Base-by-base conservation (phyloP, 2,113 vertebrate genomes). In the Lethenteron camtschaticum region DNA sequence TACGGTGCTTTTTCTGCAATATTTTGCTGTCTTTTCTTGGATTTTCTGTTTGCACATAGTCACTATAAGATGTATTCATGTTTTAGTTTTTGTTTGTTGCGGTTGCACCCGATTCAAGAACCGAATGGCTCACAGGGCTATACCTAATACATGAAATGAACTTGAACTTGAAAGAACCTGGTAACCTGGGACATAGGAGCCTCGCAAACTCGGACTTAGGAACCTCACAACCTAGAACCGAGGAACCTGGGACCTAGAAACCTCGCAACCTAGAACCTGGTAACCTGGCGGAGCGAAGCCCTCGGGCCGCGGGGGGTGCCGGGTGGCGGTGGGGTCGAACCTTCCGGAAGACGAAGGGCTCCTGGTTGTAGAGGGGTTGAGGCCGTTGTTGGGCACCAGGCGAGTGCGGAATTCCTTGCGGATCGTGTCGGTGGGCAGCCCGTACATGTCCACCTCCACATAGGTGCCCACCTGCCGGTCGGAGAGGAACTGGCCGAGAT, bases 371-470 rank as follows among this genome's bases (percentile, higher is more conserved):
- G 13, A 95, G 82, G 0, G 90, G 72, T 99, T 99, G 69, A 96
- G 82, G 57, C 90, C 89, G 1, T 96, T 96, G 76, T 87, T 84
- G 77, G 88, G 89, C 55, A 89, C 95, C 1, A 91, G 94, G 79
- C 89, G 95, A 58, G 94, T 96, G 78, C 88, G 91, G 72, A 95
- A 88, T 3, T 88, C 92, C 79, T 96, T 99, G 70, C 94, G 83
- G 76, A 85, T 87, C 12, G 94, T 96, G 77, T 99, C 94, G 72
- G 94, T 91, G 1, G 94, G 94, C 41, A 99, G 78, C 11, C 94
- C 94, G 72, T 88, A 95, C 94, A 96, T 96, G 73, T 99, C 94
- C 0, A 99, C 87, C 80, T 99, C 94, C 71, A 90, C 91, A 0
- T 92, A 96, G 3, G 88, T 95, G 57, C 92, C 88, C 0, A 99